phyloP scores from a whole-genome alignment of 1,140 invertebrate species.

The Drosophila ironensis region DNA sequence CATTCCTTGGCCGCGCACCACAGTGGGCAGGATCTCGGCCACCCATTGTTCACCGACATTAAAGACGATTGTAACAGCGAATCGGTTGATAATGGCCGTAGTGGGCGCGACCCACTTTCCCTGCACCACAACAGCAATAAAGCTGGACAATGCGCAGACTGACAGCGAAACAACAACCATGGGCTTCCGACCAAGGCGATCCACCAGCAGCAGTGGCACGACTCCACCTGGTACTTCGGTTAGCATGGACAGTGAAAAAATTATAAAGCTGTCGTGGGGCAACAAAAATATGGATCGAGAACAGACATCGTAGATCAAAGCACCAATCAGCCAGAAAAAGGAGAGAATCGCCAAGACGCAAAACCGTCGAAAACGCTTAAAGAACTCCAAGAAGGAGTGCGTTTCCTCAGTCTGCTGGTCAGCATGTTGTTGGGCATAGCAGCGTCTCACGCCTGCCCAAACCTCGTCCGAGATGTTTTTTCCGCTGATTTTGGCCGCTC shows the following conservation, averaged over 20 bases:
- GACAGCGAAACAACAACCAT: slow-evolving; percentile 89
- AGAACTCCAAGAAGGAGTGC: slow-evolving; percentile 89
- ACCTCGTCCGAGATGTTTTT: slow-evolving; percentile 87
- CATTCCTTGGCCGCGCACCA: slow-evolving; percentile 91
- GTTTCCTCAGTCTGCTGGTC: slow-evolving; percentile 84
- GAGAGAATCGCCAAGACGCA: slow-evolving; percentile 89
- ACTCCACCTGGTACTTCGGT: slow-evolving; percentile 89
- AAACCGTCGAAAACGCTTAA: slow-evolving; percentile 87
- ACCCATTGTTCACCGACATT: slow-evolving; percentile 94
- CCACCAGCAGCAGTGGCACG: slow-evolving; percentile 88
- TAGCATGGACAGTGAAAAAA: slow-evolving; percentile 90
- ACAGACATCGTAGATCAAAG: slow-evolving; percentile 92
- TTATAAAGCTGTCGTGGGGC: slow-evolving; percentile 90
- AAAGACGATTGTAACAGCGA: slow-evolving; percentile 92
- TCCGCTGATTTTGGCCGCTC: slow-evolving; percentile 90
- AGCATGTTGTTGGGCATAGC: slow-evolving; percentile 78
- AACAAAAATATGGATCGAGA: slow-evolving; percentile 88
- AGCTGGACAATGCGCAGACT: slow-evolving; percentile 89
- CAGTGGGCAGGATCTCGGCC: slow-evolving; percentile 92
- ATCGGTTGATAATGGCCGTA: slow-evolving; percentile 89
- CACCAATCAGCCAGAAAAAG: slow-evolving; percentile 91
- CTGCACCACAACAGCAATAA: slow-evolving; percentile 88
- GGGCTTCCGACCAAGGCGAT: slow-evolving; percentile 91
- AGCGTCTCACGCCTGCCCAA: slow-evolving; percentile 86
- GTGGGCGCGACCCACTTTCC: slow-evolving; percentile 85